Base-by-base conservation (phyloP, 1,140 invertebrate species). In the Centruroides sculpturatus region DNA sequence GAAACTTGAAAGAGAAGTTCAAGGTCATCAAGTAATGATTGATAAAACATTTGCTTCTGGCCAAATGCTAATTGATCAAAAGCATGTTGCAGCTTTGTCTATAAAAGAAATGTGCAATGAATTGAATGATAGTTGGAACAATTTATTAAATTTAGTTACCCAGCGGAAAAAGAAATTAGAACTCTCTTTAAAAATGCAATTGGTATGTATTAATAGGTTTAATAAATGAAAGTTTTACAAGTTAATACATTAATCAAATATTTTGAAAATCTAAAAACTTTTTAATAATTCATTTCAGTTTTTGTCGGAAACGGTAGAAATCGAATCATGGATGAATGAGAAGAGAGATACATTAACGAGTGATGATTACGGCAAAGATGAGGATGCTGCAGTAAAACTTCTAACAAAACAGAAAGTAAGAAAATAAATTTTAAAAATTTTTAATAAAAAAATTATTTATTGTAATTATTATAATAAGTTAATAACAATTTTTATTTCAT, bases 261-360 rank as follows among this genome's bases (percentile, higher is more conserved):
- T 51, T 23, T 23, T 50, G 4, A 35, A 56, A 56, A 35, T 58
- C 3, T 36, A 35, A 48, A 35, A 7, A 41, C 4, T 36, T 46
- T 50, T 47, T 13, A 50, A 36, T 35, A 55, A 83, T 87, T 74
- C 87, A 86, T 69, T n/a, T 47, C 66, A 71, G 59, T 76, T 73
- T 57, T 67, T 76, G 56, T 72, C 72, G 41, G 92, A 95, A 72
- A 86, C 89, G 6, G 83, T 84, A 61, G 92, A 97, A 77, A 85
- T 95, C 64, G 92, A 96, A 75, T 83, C 85, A 55, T 96, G 92
- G 92, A 80, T 96, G 56, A 82, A 82, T 49, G 91, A 95, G 75
- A 89, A 89, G 70, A 85, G 83, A 55, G 85, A 88, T 60, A 82
- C 88, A 35, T 73, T 93, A 7, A 82, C 80, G 51, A 87, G 86